These are phyloP conservation scores for Loris lydekkerianus DNA, from an alignment of 2,797 vertebrate genomes.

Conservation along the genomic window DNA sequence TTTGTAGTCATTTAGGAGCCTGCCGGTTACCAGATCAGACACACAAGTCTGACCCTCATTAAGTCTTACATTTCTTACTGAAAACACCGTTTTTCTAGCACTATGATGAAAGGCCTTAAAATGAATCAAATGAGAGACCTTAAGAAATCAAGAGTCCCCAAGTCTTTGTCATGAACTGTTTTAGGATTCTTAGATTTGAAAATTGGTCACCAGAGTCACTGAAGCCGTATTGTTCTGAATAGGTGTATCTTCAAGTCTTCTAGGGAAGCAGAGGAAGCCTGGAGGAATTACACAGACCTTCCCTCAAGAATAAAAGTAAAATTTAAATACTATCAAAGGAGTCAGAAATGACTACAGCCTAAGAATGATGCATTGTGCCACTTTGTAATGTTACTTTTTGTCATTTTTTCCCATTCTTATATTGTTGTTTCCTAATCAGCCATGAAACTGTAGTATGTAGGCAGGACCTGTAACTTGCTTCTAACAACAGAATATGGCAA, in stretches of 20 bases:
- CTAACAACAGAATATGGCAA: neutral
- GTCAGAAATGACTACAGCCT: neutral
- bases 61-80: neutral
- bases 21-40: neutral
- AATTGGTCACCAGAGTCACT: neutral
- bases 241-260: neutral
- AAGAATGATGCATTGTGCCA: neutral
- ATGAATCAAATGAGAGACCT: neutral
- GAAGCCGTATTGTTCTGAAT: neutral
- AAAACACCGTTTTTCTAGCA: slow-evolving; percentile 44
- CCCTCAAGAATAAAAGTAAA: slow-evolving; percentile 21
- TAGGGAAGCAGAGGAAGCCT: neutral
- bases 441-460: neutral
- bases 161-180: neutral
- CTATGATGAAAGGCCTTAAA: neutral
- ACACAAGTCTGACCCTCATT: neutral
- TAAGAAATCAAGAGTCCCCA: neutral
- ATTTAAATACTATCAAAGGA: neutral
- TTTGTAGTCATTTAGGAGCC: neutral
- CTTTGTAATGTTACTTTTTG: neutral
- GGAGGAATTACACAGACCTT: neutral
- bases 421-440: neutral
- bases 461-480: neutral
- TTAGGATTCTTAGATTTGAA: neutral
- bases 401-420: neutral